These are phyloP conservation scores for Poicephalus meyeri DNA, from an alignment of 2,113 vertebrate species.

Conservation along the genomic window DNA sequence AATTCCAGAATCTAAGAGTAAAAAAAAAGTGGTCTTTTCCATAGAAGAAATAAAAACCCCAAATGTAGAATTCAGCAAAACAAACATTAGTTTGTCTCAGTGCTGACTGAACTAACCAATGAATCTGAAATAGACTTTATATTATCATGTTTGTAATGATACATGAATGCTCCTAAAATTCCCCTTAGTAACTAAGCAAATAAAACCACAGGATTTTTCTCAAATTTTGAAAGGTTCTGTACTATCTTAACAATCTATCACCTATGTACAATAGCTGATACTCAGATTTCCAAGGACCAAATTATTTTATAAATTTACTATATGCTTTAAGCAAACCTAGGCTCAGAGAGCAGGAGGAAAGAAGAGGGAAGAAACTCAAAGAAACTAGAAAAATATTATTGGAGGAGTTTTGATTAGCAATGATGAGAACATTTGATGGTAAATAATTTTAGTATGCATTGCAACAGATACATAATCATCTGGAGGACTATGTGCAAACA, in stretches of 20 bases:
- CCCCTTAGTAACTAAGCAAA: background rate
- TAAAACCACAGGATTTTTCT: background rate
- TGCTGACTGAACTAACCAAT: background rate
- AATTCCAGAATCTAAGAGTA: background rate
- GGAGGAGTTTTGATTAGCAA: background rate
- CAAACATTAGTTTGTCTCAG: background rate
- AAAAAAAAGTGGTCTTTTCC: background rate
- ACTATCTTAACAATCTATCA: background rate
- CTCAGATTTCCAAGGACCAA: background rate
- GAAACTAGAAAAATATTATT: background rate
- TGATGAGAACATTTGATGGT: background rate
- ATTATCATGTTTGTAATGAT: background rate
- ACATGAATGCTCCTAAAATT: background rate
- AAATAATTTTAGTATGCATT: background rate
- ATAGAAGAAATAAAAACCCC: background rate
- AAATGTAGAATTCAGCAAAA: background rate
- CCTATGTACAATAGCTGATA: background rate
- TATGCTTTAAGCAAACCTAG: background rate
- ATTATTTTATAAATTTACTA: background rate
- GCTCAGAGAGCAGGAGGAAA: background rate
- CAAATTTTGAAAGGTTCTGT: background rate
- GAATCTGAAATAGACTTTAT: background rate
- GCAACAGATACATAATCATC: background rate
- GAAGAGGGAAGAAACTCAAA: background rate
- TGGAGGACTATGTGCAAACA: background rate